Conservation (phyloP, 1,140 invertebrate species). For the Latrodectus geometricus region DNA sequence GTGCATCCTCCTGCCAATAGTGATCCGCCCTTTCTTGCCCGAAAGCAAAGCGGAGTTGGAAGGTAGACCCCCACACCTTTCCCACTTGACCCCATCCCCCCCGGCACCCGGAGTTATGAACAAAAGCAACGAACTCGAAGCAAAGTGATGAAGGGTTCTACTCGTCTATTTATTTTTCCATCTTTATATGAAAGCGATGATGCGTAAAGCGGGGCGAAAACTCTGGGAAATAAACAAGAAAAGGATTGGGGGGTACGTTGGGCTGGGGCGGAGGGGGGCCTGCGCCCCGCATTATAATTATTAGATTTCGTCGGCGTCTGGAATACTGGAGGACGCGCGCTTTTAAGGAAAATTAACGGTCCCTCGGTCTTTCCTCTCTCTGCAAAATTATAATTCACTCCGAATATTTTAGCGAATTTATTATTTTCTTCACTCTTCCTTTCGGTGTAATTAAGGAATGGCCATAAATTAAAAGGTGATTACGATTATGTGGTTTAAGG, state of each 20-base stretch:
- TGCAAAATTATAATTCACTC: slow-evolving; percentile 62
- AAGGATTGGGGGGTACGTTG: slow-evolving; percentile 1
- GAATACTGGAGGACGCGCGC: slow-evolving; percentile 58
- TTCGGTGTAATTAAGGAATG: slow-evolving; percentile 62
- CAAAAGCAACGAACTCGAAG: slow-evolving; percentile 61
- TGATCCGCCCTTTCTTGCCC: neutral
- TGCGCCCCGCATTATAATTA: slow-evolving; percentile 56
- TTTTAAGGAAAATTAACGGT: slow-evolving; percentile 62
- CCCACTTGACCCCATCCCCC: slow-evolving; percentile 31
- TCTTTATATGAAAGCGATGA: slow-evolving; percentile 59
- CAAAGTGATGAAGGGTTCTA: slow-evolving; percentile 56
- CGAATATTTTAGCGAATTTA: slow-evolving; percentile 62
- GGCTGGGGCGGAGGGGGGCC: no score
- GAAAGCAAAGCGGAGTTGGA: no score
- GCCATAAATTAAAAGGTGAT: slow-evolving; percentile 62
- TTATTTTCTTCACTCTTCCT: slow-evolving; percentile 62
- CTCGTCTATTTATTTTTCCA: slow-evolving; percentile 61
- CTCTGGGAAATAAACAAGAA: slow-evolving; percentile 38
- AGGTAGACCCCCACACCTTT: no score
- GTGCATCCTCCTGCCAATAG: neutral
- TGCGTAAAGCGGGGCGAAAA: slow-evolving; percentile 34
- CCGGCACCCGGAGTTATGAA: slow-evolving; percentile 40
- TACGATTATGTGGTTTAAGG: slow-evolving; percentile 55
- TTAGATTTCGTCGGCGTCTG: slow-evolving; percentile 59
- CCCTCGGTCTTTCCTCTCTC: slow-evolving; percentile 37